Percentiles rank a stretch among this genome's conserved stretches.
Evolutionary conservation across 2,113 vertebrate genomes (phyloP).

Genomic region (Thoracochromis brauschi): DNA sequence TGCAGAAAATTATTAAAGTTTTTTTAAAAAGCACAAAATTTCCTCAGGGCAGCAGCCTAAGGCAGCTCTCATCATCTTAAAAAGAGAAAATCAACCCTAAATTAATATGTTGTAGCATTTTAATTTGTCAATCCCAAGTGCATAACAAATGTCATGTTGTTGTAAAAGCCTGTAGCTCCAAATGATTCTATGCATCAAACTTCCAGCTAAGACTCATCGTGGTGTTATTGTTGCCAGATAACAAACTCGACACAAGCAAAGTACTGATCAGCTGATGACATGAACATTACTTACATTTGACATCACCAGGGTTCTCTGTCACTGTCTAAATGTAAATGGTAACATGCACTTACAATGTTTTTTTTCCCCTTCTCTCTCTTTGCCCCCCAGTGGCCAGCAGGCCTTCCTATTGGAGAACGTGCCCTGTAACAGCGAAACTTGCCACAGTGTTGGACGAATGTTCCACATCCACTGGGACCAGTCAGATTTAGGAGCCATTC

Average conservation of each 20-base stretch:
- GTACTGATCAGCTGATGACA: neutral
- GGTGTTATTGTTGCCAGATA: neutral
- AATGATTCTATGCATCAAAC: neutral
- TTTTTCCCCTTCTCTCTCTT: neutral
- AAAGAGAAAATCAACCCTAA: neutral
- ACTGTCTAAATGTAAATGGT: neutral
- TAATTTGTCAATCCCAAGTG: neutral
- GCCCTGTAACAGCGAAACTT: conserved; percentile 76
- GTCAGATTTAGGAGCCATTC: conserved; percentile 82
- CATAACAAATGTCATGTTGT: fast-evolving
- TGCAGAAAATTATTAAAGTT: neutral
- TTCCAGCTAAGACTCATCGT: neutral
- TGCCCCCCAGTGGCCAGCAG: conserved; percentile 75
- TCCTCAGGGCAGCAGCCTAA: neutral
- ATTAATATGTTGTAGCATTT: neutral
- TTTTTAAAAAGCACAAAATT: neutral
- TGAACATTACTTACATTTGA: neutral
- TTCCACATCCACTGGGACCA: conserved; percentile 92
- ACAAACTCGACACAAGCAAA: fast-evolving
- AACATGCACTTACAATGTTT: neutral
- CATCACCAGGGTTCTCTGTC: neutral
- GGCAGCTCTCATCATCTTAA: neutral
- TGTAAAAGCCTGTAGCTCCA: neutral
- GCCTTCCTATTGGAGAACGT: conserved; percentile 93
- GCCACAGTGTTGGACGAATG: conserved; percentile 74